Evolutionary conservation across 2,888 invertebrate genomes (phyloP).

Genomic region (Eudasyphora cyanicolor): DNA sequence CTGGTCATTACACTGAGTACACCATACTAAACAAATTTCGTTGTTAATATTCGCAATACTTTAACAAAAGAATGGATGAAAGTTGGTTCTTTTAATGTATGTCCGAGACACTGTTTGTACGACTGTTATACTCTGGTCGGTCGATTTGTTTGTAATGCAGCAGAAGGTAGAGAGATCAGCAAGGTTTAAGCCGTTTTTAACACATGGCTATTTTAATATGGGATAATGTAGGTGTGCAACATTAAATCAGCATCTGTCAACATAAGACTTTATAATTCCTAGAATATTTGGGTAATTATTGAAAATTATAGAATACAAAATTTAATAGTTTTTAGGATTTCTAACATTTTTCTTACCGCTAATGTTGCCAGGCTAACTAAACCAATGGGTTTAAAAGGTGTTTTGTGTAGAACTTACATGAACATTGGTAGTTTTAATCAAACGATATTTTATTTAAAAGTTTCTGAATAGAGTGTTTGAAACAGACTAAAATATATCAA

Average conservation of each 20-base stretch:
- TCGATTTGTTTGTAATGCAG: neutral
- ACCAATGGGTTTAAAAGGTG: too few relatives aligned
- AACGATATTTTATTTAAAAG: too few relatives aligned
- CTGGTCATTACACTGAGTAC: slow-evolving; percentile 2
- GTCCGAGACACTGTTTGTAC: neutral
- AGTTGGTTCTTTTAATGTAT: slow-evolving; percentile 36
- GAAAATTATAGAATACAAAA: too few relatives aligned
- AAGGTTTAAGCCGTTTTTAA: neutral
- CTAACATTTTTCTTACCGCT: too few relatives aligned
- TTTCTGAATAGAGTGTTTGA: neutral
- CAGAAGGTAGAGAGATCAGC: neutral
- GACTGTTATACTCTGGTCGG: neutral
- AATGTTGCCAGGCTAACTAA: too few relatives aligned
- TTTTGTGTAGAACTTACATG: too few relatives aligned
- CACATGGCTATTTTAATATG: neutral
- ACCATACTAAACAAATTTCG: neutral
- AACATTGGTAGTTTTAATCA: too few relatives aligned
- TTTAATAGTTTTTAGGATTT: too few relatives aligned
- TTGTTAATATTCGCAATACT: slow-evolving; percentile 54
- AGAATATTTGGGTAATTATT: too few relatives aligned
- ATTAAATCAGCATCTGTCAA: too few relatives aligned
- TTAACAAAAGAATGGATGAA: neutral
- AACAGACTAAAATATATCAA: neutral
- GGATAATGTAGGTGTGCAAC: too few relatives aligned
- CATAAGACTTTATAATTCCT: too few relatives aligned